Conservation (phyloP, 2,888 invertebrate species). For the Brachyptera putata region DNA sequence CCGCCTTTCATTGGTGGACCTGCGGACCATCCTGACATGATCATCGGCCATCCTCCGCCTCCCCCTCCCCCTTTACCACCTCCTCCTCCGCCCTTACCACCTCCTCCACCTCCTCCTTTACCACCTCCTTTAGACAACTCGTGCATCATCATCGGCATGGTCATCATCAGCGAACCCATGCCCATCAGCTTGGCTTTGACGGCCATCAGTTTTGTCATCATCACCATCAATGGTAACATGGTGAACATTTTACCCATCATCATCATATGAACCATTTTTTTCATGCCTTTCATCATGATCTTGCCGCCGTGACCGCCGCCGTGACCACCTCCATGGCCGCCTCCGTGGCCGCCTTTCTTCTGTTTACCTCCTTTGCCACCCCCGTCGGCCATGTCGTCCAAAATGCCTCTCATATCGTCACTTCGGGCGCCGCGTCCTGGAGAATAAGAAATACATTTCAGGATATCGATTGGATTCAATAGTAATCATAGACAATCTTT, state of each 20-base stretch:
- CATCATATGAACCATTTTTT: constrained; percentile 22
- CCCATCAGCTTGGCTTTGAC: constrained; percentile 21
- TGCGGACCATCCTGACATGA: too few relatives aligned
- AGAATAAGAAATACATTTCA: too few relatives aligned
- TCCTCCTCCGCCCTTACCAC: constrained; percentile 2
- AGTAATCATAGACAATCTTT: too few relatives aligned
- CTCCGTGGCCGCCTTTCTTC: constrained; percentile 7
- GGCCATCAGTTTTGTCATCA: constrained; percentile 18
- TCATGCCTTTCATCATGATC: constrained; percentile 22
- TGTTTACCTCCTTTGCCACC: background rate
- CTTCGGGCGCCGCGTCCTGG: too few relatives aligned
- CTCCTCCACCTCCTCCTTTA: constrained; percentile 5
- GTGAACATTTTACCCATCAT: constrained; percentile 25
- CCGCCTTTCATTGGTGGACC: too few relatives aligned
- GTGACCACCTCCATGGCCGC: background rate
- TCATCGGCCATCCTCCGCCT: constrained; percentile 3
- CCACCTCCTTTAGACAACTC: background rate
- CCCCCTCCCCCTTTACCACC: background rate
- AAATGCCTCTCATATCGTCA: too few relatives aligned
- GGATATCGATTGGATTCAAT: too few relatives aligned
- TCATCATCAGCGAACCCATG: constrained; percentile 3
- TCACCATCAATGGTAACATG: constrained; percentile 21
- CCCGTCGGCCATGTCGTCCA: background rate
- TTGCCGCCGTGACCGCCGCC: background rate
- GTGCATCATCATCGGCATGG: background rate